Conservation (phyloP, 2,113 vertebrate species). For the Dipodomys stephensi region DNA sequence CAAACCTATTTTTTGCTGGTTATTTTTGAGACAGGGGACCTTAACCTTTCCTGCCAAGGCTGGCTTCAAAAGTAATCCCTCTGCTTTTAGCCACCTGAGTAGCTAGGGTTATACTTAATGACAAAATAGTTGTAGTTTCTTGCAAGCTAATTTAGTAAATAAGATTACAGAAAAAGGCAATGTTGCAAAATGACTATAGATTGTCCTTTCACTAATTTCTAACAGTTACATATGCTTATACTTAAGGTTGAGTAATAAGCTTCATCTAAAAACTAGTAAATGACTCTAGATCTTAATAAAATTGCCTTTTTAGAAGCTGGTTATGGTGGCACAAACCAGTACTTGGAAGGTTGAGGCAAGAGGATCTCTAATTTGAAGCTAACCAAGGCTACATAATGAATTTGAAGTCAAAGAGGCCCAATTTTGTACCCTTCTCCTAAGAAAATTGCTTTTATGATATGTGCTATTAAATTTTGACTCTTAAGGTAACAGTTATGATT, state of each 20-base stretch:
- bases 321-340: neutral
- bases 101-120: neutral
- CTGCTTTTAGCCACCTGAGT: no score
- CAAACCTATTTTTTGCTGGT: neutral
- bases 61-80: no score
- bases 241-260: constrained; percentile 40
- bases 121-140: constrained; percentile 21
- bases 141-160: constrained; percentile 54
- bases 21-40: no score
- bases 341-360: neutral
- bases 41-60: no score
- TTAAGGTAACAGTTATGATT: constrained; percentile 25
- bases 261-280: constrained; percentile 43
- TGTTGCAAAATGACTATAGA: neutral
- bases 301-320: neutral
- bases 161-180: no score
- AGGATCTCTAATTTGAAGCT: neutral
- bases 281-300: constrained; percentile 23
- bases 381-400: neutral
- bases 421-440: neutral
- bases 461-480: constrained; percentile 51
- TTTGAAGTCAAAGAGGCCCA: neutral
- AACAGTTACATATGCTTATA: constrained; percentile 45
- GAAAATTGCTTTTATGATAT: neutral
- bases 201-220: neutral